Evolutionary conservation across 2,888 invertebrate species (phyloP).

Genomic region (Caenorhabditis sp.): DNA sequence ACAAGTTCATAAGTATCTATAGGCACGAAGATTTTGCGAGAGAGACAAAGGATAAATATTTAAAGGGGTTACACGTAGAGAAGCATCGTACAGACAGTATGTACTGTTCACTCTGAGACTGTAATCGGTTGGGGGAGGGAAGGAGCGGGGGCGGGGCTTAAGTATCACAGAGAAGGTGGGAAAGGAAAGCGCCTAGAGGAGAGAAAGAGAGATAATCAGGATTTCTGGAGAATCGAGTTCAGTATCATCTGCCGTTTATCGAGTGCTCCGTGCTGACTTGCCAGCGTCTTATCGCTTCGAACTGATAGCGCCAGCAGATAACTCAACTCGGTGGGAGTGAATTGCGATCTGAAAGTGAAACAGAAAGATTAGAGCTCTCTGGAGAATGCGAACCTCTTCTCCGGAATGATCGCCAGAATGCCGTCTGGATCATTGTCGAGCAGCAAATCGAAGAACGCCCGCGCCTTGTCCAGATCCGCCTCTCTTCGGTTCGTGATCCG

Average conservation of each 20-base stretch:
- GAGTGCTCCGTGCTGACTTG: constrained; percentile 79
- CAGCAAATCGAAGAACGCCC: constrained; percentile 80
- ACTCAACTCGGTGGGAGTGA: constrained; percentile 56
- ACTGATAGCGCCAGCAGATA: constrained; percentile 84
- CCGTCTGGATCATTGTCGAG: constrained; percentile 77
- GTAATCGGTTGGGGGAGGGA: neutral
- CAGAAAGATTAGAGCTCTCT: neutral
- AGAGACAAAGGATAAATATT: neutral
- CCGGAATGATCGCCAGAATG: constrained; percentile 79
- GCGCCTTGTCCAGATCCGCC: constrained; percentile 90
- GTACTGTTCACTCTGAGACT: neutral
- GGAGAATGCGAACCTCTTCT: constrained; percentile 81
- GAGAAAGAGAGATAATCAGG: neutral
- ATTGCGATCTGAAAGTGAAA: constrained; percentile 27
- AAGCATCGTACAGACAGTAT: neutral
- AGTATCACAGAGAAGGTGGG: constrained; percentile 25
- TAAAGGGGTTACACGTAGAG: constrained; percentile 8
- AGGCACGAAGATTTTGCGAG: neutral
- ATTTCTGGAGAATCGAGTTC: constrained; percentile 85
- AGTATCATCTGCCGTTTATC: constrained; percentile 85
- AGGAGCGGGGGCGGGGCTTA: neutral
- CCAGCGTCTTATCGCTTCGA: constrained; percentile 82
- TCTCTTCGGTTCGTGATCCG: constrained; percentile 85
- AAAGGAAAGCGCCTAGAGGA: constrained; percentile 17
- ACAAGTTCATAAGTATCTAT: neutral